Evolutionary conservation across 2,113 vertebrate genomes (phyloP), one percentile per base, ranked within the genome.

Genomic region (Grus americana): DNA sequence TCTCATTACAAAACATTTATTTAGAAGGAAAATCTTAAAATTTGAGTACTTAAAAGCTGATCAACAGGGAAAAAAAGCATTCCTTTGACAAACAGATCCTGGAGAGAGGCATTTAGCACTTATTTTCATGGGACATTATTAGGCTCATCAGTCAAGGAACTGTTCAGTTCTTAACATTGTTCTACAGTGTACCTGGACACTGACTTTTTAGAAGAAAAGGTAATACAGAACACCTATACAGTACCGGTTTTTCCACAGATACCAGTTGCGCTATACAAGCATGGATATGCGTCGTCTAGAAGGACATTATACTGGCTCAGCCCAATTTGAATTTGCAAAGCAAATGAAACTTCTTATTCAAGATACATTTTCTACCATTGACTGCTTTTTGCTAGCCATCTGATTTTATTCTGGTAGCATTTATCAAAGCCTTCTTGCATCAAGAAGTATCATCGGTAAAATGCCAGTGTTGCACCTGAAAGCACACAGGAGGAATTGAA

Each of bases 191-290:
- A 81, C 27, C 17, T 27, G 30, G 82, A 44, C 32, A 36, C 2
- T 4, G 30, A 74, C 34, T 42, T 65, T 86, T 80, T 38, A 80
- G 63, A 86, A 81, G 11, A 63, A 59, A 59, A 57, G n/a, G 15
- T n/a, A 73, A 13, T 68, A 61, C 0, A 0, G 20, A 76, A 44
- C 27, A 71, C 65, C 12, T 49, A 4, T 9, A 29, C 5, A 29
- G 24, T 40, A 42, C 21, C 19, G 34, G 6, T 22, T 85, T 70
- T 82, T 12, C 75, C 36, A 20, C 8, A 24, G 32, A 59, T 70
- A 42, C 10, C 40, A 44, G 9, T 2, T 90, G 36, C 58, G 30
- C 36, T 74, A 58, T 6, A 40, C 24, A 82, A 58, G 59, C 59
- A 44, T 2, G 17, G 13, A 46, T 42, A 67, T 11, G 17, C 12